Base-by-base conservation (phyloP, 2,113 vertebrate genomes). In the Cebidichthys violaceus region DNA sequence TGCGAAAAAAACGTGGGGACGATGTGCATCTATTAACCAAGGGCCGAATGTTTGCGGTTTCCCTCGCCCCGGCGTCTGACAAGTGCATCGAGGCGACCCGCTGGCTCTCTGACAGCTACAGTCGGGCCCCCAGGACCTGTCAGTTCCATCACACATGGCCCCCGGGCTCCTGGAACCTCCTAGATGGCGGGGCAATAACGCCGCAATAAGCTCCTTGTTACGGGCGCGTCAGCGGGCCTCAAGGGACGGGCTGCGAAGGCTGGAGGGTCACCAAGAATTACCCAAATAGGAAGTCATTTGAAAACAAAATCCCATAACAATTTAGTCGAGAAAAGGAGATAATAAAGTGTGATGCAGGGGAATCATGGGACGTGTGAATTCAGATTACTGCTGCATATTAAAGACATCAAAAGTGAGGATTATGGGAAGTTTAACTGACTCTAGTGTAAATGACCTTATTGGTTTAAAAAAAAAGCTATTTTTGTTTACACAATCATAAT, bases 181-280 rank as follows among this genome's bases (percentile, higher is more conserved):
- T 67, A 9, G 75, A 88, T 86, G 82, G 80, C 77, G 59, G 82
- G 83, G 87, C 74, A 92, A 91, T 89, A 92, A 89, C 77, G 47
- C 64, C 65, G 88, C 89, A 89, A 91, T 92, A 86, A 90, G 90
- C 88, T 85, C 66, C 86, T 89, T 86, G 89, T 90, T 91, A 92
- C 75, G 79, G 81, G 60, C 73, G 69, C 70, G 74, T 79, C 86
- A 84, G 22, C 0, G 18, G 20, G 76, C 81, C 90, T 60, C 61
- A 0, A 43, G 87, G 87, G 90, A 83, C 55, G 1, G 4, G 55
- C 50, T 29, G 74, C 1, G 33, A 76, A 79, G 75, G 76, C 83
- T 47, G 80, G 14, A 35, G 87, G 81, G 79, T 86, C 89, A 75
- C 57, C 37, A 9, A n/a, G 83, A 83, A 90, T 81, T 50, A 79